Conservation (phyloP, 53 echinoderm and acorn worm genomes). For the Hippasteria phrygiana region DNA sequence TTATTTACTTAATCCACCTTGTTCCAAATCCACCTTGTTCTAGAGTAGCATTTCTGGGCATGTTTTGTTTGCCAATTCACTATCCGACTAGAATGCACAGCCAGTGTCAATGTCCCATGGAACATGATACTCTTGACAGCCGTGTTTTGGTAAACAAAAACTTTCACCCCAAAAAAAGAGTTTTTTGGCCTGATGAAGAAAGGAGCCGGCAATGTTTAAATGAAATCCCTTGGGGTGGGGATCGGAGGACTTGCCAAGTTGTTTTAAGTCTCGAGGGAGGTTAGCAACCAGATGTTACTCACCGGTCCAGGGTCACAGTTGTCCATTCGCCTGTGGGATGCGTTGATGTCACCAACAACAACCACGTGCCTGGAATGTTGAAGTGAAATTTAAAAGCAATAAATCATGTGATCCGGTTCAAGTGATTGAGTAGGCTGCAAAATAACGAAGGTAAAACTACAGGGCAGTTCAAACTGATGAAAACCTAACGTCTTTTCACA, state of each 20-base stretch:
- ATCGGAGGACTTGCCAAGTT: background rate
- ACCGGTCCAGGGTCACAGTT: conserved; percentile 86
- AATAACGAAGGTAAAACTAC: too few relatives aligned
- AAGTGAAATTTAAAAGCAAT: background rate
- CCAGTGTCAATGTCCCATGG: too few relatives aligned
- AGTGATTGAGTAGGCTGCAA: background rate
- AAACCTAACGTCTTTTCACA: too few relatives aligned
- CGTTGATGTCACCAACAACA: conserved; percentile 92
- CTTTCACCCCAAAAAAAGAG: too few relatives aligned
- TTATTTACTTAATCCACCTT: too few relatives aligned
- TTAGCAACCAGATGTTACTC: conserved; percentile 28
- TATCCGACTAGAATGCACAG: too few relatives aligned
- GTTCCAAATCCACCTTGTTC: too few relatives aligned
- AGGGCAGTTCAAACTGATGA: too few relatives aligned
- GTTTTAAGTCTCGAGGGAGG: background rate
- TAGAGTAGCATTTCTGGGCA: too few relatives aligned
- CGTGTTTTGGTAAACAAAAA: too few relatives aligned
- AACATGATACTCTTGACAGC: too few relatives aligned
- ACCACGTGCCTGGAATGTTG: conserved; percentile 78
- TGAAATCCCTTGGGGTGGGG: background rate
- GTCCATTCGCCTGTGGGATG: conserved; percentile 87
- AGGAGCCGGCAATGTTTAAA: background rate
- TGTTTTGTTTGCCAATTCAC: too few relatives aligned
- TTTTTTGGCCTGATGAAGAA: background rate
- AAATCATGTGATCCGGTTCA: background rate